These are phyloP conservation scores for Microplitis demolitor DNA, from an alignment of 1,140 invertebrate genomes.

Conservation along the genomic window DNA sequence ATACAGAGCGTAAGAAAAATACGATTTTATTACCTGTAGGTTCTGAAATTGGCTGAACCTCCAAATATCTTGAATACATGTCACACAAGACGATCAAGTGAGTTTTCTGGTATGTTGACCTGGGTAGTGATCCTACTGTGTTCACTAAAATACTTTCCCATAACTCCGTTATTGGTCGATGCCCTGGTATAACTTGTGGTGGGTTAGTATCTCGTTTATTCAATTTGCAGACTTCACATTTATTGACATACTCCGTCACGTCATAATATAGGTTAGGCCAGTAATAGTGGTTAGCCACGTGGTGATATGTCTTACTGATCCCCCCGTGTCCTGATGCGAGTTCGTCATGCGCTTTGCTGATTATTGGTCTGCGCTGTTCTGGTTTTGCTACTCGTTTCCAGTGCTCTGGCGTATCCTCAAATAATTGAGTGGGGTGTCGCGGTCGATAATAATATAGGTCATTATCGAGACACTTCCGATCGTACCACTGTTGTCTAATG, in stretches of 20 bases:
- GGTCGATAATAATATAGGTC: neutral
- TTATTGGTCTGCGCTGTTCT: neutral
- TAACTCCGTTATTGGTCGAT: too few relatives aligned
- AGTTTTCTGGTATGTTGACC: neutral
- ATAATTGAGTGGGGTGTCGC: neutral
- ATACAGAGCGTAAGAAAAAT: neutral
- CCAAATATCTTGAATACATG: neutral
- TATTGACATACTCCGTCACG: neutral
- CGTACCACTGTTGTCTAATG: neutral
- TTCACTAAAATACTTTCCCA: neutral
- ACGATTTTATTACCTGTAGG: neutral
- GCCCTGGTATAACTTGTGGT: neutral
- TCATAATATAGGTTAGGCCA: neutral
- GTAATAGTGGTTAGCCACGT: neutral
- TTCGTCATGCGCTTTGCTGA: neutral
- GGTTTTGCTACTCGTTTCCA: neutral
- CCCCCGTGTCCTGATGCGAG: neutral
- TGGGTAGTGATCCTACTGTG: neutral
- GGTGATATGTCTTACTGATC: neutral
- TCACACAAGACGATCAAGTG: neutral
- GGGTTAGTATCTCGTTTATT: neutral
- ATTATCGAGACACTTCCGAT: neutral
- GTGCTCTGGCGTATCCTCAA: neutral
- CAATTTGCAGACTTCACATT: neutral
- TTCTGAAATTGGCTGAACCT: neutral